Percentiles rank a stretch among this genome's conserved stretches.
phyloP scores from a whole-genome alignment of 2,113 vertebrate species.

The Leiothrix lutea region DNA sequence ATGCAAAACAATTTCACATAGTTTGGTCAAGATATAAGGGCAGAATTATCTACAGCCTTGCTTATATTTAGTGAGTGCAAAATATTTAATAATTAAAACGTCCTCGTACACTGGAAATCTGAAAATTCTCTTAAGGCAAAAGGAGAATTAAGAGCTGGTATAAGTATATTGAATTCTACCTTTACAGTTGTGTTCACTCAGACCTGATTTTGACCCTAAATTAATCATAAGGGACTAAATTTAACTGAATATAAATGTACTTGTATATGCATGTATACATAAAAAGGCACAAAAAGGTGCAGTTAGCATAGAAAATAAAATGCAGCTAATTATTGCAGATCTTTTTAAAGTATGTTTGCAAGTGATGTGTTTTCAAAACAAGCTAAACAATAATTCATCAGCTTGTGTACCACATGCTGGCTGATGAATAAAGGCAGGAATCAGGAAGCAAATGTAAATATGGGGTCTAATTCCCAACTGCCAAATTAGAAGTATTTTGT shows the following conservation, averaged over 20 bases:
- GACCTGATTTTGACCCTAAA: slow-evolving; percentile 16
- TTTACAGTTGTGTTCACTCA: background rate
- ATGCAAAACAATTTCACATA: background rate
- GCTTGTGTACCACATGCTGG: slow-evolving; percentile 35
- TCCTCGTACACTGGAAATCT: background rate
- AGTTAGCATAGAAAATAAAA: slow-evolving; percentile 43
- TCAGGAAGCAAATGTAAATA: slow-evolving; percentile 35
- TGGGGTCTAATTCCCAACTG: slow-evolving; percentile 48
- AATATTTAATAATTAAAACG: background rate
- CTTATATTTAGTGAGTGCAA: background rate
- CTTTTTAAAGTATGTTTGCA: slow-evolving; percentile 35
- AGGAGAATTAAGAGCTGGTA: background rate
- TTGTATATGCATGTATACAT: background rate
- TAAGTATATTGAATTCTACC: background rate
- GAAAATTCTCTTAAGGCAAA: background rate
- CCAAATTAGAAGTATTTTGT: slow-evolving; percentile 59
- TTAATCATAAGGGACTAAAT: slow-evolving; percentile 19
- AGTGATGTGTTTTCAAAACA: slow-evolving; percentile 51
- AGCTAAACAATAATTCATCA: slow-evolving; percentile 52
- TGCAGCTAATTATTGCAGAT: slow-evolving; percentile 53
- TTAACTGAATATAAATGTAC: slow-evolving; percentile 11
- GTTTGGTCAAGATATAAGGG: background rate
- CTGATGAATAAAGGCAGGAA: slow-evolving; percentile 68
- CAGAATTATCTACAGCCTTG: background rate
- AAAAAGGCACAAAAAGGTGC: slow-evolving; percentile 30